Evolutionary conservation across 2,888 invertebrate genomes (phyloP), one percentile per base, ranked within the genome.

Genomic region (Chouioia cunea): DNA sequence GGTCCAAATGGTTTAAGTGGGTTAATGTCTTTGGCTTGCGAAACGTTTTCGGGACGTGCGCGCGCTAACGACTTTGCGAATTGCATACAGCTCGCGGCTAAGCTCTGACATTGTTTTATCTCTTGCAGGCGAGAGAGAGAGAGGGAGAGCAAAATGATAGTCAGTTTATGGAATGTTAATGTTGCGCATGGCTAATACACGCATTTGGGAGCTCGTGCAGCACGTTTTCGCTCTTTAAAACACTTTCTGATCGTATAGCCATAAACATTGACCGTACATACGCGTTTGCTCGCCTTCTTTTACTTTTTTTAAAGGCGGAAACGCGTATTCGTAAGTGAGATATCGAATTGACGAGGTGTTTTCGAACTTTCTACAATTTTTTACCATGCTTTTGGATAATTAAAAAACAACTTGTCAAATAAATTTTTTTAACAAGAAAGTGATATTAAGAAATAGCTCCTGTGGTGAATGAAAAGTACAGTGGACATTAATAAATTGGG

Each of bases 201-300:
- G 27, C 43, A 20, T 15, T 27, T 18, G 16, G 12, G 12, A 27
- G 46, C n/a, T 44, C 2, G 2, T 16, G n/a, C 16, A n/a, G 46
- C 20, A 46, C 18, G 54, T 22, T 70, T 53, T 70, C 50, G 65
- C 54, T 70, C 65, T 67, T 70, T 70, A 65, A 70, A 70, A 60
- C 23, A 70, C 65, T 70, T 70, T 65, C 59, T 53, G 47, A 54
- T 65, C 43, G 20, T 27, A 27, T 12, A 12, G 47, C 47, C n/a
- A 18, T 64, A 70, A 69, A 59, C 47, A 59, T 53, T 23, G 54
- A 43, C 54, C 50, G 15, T 16, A 27, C 27, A 6, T 27, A 27
- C 6, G 60, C 8, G 56, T 43, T 60, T 44, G 59, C 27, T 44
- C 16, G 14, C 15, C 56, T 14, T 48, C 56, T 59, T 65, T 48